phyloP scores from a whole-genome alignment of 2,797 vertebrate species.

The Scolopax bukidnonensis region DNA sequence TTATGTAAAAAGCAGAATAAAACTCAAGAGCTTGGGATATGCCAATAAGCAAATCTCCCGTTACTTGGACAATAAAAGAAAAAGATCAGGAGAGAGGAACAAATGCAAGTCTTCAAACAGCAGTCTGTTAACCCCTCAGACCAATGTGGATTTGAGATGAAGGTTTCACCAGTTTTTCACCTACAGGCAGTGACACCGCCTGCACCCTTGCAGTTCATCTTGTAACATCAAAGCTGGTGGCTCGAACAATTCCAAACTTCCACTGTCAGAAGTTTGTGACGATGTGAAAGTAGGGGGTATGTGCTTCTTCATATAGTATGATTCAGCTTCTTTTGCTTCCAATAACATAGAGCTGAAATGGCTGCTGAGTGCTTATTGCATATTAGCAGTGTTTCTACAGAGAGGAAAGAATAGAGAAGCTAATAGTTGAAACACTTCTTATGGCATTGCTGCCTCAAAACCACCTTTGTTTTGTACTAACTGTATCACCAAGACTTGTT shows the following conservation, averaged over 20 bases:
- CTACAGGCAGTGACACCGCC: neutral
- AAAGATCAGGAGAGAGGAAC: neutral
- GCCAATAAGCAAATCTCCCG: neutral
- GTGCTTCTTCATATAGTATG: neutral
- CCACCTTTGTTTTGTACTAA: neutral
- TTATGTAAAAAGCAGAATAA: conserved; percentile 29
- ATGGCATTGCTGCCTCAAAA: neutral
- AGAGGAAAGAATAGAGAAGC: neutral
- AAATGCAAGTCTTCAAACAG: neutral
- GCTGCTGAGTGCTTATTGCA: neutral
- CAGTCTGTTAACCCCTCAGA: neutral
- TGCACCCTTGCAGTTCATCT: neutral
- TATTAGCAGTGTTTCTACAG: neutral
- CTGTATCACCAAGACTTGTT: neutral
- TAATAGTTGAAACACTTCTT: neutral
- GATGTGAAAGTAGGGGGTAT: neutral
- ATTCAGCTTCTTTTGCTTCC: neutral
- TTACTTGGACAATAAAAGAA: neutral
- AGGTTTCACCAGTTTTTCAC: neutral
- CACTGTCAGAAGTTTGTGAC: neutral
- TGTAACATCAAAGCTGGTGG: neutral
- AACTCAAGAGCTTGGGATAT: neutral
- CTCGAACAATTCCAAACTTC: neutral
- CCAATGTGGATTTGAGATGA: neutral
- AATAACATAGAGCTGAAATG: neutral